phyloP scores from a whole-genome alignment of 35 echinoderm and acorn worm species.

The Chiridota heheva region DNA sequence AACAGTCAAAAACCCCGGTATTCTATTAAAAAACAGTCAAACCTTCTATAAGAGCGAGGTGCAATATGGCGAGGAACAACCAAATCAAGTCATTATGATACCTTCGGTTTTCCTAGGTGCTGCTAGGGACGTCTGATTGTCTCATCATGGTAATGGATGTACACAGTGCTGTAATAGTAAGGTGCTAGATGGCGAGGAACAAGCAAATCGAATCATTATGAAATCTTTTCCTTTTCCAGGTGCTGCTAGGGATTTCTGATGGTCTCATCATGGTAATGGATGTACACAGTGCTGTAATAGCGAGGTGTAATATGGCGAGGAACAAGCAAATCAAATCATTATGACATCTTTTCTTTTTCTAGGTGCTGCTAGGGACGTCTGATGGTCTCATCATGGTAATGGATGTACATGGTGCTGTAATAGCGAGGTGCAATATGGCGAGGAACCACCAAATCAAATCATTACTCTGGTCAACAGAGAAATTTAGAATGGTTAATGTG shows the following conservation, averaged over 20 bases:
- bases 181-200: constrained; percentile 75
- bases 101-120: no score
- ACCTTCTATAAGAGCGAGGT: constrained; percentile 80
- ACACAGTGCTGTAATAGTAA: constrained; percentile 82
- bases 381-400: constrained; percentile 93
- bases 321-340: neutral
- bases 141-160: constrained; percentile 97
- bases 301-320: constrained; percentile 76
- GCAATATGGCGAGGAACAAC: constrained; percentile 70
- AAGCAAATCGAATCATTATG: constrained; percentile 77
- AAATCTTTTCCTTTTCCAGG: constrained; percentile 57
- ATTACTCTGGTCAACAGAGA: constrained; percentile 95
- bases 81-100: constrained; percentile 79
- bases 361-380: constrained; percentile 90
- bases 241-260: constrained; percentile 81
- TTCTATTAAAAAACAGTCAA: no score
- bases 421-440: constrained; percentile 80
- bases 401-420: constrained; percentile 94
- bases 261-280: constrained; percentile 98
- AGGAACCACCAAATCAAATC: constrained; percentile 77
- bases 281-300: constrained; percentile 86
- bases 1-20: no score
- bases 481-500: constrained; percentile 95
- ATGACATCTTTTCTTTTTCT: neutral
- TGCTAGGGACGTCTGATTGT: constrained; percentile 85